Base-by-base conservation (phyloP, 2,888 invertebrate species). In the Deroplatys truncata region DNA sequence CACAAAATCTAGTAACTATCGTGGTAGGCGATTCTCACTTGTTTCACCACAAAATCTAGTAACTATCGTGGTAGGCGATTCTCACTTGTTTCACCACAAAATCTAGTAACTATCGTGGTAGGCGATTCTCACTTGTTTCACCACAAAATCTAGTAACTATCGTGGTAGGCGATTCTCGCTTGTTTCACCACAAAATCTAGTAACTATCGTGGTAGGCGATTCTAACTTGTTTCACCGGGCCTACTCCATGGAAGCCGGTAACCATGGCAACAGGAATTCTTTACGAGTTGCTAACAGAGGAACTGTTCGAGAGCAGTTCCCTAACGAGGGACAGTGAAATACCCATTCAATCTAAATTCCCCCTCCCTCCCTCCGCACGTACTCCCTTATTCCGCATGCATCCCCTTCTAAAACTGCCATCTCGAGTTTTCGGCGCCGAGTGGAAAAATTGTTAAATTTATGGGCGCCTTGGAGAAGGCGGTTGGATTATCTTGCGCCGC, bases 371-470 rank as follows among this genome's bases (percentile, higher is more conserved):
- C 86, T 56, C 90, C 56, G 89, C 89, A 90, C 90, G 85, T 90
- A 89, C 89, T 49, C 87, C 87, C 84, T 82, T 28, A 86, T 72
- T 86, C 89, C 83, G 84, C 84, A 35, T 86, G 84, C 88, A 84
- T 82, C 86, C 88, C n/a, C 88, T 29, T 83, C 88, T 83, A 88
- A 84, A 88, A 82, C 86, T 86, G 86, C 86, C 86, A 86, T 86
- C 86, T 83, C 83, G 85, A 89, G 88, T 87, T 89, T 86, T 89
- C 89, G 89, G 88, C 90, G 90, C 86, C 89, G 87, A 72, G 90
- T 86, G 87, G 90, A 88, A 91, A 91, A 91, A 91, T 91, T 88
- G 91, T 86, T 85, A 88, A 90, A 91, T 91, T 91, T 91, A 91
- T 89, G 90, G 85, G 82, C 49, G 84, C 28, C 86, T 84, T 56